A percentile compares a stretch with the other conserved stretches of the same genome.
Conservation (phyloP, 2,113 vertebrate genomes). For the Sitta europaea region DNA sequence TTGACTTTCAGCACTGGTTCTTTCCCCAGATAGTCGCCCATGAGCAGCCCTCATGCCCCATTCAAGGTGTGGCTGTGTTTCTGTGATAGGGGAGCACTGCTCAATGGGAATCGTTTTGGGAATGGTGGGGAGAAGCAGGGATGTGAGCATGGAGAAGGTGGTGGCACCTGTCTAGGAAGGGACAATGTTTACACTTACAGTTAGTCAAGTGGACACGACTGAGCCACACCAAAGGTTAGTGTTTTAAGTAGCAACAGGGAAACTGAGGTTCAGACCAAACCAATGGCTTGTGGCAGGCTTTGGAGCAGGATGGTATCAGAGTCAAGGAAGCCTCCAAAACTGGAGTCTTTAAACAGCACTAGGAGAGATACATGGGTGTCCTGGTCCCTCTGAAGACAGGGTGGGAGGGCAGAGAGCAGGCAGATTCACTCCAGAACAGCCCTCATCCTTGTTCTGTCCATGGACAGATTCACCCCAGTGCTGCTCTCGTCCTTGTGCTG, state of each 20-base stretch:
- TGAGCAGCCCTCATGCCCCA: neutral
- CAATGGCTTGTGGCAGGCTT: neutral
- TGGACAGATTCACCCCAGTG: neutral
- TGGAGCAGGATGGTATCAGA: neutral
- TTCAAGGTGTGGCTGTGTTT: neutral
- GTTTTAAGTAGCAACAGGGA: neutral
- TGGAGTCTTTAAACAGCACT: neutral
- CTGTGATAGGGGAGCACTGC: rapidly evolving
- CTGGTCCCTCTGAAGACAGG: rapidly evolving
- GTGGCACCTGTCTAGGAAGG: neutral
- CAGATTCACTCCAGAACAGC: neutral
- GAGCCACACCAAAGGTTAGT: neutral
- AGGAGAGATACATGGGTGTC: neutral
- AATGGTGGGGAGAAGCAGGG: neutral
- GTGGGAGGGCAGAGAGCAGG: rapidly evolving
- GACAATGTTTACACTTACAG: neutral
- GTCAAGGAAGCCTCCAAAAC: neutral
- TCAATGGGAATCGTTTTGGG: neutral
- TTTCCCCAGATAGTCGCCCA: neutral
- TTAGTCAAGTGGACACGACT: neutral
- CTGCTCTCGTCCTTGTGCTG: neutral
- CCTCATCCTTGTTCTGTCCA: neutral
- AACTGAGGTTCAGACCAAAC: neutral
- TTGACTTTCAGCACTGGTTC: neutral
- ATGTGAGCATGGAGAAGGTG: neutral